These are phyloP conservation scores for Neomorphus geoffroyi DNA, from an alignment of 2,797 vertebrate species.

Conservation along the genomic window DNA sequence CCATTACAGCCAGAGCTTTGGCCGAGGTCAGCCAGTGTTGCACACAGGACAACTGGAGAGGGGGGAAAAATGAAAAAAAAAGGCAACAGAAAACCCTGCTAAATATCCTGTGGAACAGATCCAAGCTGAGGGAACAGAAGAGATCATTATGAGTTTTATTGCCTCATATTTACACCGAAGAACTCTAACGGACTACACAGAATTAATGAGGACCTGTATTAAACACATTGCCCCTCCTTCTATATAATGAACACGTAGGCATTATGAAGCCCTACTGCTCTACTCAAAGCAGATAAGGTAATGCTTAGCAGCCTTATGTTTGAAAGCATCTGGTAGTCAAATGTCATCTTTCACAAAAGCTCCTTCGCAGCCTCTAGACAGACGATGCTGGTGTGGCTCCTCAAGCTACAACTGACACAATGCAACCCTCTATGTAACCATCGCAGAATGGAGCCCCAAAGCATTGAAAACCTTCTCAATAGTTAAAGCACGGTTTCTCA, in stretches of 20 bases:
- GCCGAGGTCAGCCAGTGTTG: too few relatives aligned
- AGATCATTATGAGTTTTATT: background rate
- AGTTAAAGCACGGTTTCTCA: background rate
- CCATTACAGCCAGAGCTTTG: background rate
- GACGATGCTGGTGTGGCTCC: background rate
- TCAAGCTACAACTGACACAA: background rate
- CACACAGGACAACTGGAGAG: background rate
- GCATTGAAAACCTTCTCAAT: background rate
- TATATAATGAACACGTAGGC: background rate
- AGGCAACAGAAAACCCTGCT: background rate
- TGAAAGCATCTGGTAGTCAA: slow-evolving; percentile 27
- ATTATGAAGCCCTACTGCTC: slow-evolving; percentile 21
- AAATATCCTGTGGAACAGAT: background rate
- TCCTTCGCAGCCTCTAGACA: background rate
- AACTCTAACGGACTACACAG: background rate
- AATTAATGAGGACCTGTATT: slow-evolving; percentile 17
- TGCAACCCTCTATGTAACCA: accelerated
- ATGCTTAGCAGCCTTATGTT: background rate
- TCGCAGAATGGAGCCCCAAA: background rate
- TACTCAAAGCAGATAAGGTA: slow-evolving; percentile 33
- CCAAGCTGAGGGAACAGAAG: background rate
- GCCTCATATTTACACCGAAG: background rate
- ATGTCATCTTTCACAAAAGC: slow-evolving; percentile 17
- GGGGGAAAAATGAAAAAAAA: background rate
- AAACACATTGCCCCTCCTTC: background rate